These are phyloP conservation scores for fruit fly (Drosophila melanogaster) DNA, from an alignment of 1,140 invertebrate genomes.

Conservation along the genomic window Release_6_plus_ISO1_MT NT_037436.4:17788501-17789000, in stretches of 20 bases:
- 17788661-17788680: slow-evolving; percentile 15
- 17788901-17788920: neutral
- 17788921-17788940: slow-evolving; percentile 51
- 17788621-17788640: slow-evolving; percentile 52
- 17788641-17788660: slow-evolving; percentile 6
- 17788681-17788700: slow-evolving; percentile 44
- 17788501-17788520: neutral
- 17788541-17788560: slow-evolving; percentile 8
- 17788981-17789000: slow-evolving; percentile 63
- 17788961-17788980: slow-evolving; percentile 54
- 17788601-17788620: slow-evolving; percentile 62
- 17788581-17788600: slow-evolving; percentile 44
- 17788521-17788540: neutral
- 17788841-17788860: slow-evolving; percentile 22
- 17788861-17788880: slow-evolving; percentile 54
- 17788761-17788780: slow-evolving; percentile 20
- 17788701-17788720: slow-evolving; percentile 71
- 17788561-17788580: slow-evolving; percentile 62
- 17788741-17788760: neutral
- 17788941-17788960: slow-evolving; percentile 58
- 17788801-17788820: slow-evolving; percentile 36
- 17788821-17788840: slow-evolving; percentile 48
- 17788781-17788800: slow-evolving; percentile 46
- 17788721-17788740: slow-evolving; percentile 69
- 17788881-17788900: slow-evolving; percentile 17